Evolutionary conservation across 1,140 invertebrate species (phyloP).

Genomic region (Drosophila equinoxialis): DNA sequence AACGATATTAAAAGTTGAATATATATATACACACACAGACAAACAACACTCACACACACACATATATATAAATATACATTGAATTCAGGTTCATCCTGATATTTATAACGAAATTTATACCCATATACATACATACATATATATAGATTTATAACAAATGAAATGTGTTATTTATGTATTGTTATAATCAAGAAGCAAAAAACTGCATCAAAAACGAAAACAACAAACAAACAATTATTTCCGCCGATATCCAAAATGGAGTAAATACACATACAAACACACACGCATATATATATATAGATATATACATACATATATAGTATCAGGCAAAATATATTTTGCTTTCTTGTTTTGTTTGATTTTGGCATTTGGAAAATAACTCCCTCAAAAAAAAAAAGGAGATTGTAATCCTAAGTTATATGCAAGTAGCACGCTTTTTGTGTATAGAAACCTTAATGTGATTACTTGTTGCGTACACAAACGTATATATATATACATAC

Average conservation of each 20-base stretch:
- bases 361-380: conserved; percentile 1
- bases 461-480: conserved; percentile 72
- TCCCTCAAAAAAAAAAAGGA: conserved; percentile 5
- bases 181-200: conserved; percentile 42
- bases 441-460: conserved; percentile 72
- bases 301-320: conserved; percentile 23
- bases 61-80: conserved; percentile 3
- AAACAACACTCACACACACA: conserved; percentile 27
- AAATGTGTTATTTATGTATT: conserved; percentile 64
- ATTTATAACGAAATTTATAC: conserved; percentile 10
- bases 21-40: conserved; percentile 13
- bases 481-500: conserved; percentile 41
- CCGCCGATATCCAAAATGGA: conserved; percentile 39
- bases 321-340: conserved; percentile 2
- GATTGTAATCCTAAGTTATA: conserved; percentile 43
- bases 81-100: conserved; percentile 9
- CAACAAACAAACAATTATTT: conserved; percentile 23
- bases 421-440: conserved; percentile 76
- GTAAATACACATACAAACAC: conserved; percentile 4
- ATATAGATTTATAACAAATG: conserved; percentile 19
- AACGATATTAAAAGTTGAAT: conserved; percentile 23
- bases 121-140: conserved; percentile 15
- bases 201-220: no score
- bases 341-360: conserved; percentile 4
- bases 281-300: conserved; percentile 21